phyloP scores from a whole-genome alignment of 2,888 invertebrate genomes.

The Euproctis similis region DNA sequence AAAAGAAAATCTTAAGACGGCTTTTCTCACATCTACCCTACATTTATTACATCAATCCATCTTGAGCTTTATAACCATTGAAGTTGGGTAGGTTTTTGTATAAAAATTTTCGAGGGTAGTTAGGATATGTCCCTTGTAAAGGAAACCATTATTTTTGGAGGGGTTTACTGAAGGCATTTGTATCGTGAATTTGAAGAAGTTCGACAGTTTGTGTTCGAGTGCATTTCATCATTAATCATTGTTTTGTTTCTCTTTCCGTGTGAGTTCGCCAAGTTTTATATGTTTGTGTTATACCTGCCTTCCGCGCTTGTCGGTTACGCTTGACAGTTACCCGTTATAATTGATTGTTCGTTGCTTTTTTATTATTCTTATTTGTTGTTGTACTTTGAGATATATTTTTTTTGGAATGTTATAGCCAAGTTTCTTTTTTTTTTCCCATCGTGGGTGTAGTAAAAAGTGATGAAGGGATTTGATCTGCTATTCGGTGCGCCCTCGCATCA shows the following conservation, averaged over 20 bases:
- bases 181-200: slow-evolving; percentile 74
- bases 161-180: slow-evolving; percentile 68
- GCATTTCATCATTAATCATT: slow-evolving; percentile 75
- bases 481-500: no score
- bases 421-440: no score
- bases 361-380: slow-evolving; percentile 14
- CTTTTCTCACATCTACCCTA: slow-evolving; percentile 42
- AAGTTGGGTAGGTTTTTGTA: slow-evolving; percentile 10
- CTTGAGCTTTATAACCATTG: slow-evolving; percentile 14
- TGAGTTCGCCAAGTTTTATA: slow-evolving; percentile 46
- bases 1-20: slow-evolving; percentile 53
- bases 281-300: slow-evolving; percentile 68
- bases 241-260: slow-evolving; percentile 60
- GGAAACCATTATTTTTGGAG: slow-evolving; percentile 74
- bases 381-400: no score
- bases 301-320: slow-evolving; percentile 42
- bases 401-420: no score
- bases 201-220: slow-evolving; percentile 76
- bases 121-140: slow-evolving; percentile 40
- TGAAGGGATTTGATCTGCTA: no score
- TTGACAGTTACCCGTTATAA: slow-evolving; percentile 63
- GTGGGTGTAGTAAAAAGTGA: no score
- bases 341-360: slow-evolving; percentile 57
- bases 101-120: no score
- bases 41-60: slow-evolving; percentile 13